These are phyloP conservation scores for Platorchestia sp. DNA, from an alignment of 1,140 invertebrate genomes.

Conservation along the genomic window DNA sequence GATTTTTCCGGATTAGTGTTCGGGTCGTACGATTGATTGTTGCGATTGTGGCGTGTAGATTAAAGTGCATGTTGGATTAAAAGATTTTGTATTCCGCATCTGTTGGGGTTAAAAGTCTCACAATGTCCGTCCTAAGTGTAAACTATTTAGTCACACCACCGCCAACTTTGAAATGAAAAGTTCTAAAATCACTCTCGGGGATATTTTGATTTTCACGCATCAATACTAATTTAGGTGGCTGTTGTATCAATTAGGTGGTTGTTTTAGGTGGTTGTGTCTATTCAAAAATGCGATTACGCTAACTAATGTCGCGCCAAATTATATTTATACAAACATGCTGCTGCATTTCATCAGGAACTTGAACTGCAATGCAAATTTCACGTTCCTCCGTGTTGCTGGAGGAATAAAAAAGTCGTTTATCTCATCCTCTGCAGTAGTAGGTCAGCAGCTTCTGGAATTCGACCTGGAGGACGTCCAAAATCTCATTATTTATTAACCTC, in stretches of 20 bases:
- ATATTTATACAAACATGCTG: not conserved
- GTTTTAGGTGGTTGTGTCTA: no score
- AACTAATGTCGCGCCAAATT: not conserved
- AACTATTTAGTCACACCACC: not conserved
- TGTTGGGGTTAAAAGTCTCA: not conserved
- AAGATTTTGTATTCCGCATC: not conserved
- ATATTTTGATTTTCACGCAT: no score
- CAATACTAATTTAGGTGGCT: no score
- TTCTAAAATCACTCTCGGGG: no score
- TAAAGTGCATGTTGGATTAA: not conserved
- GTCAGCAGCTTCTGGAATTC: not conserved
- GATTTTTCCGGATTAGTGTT: not conserved
- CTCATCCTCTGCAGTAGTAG: not conserved
- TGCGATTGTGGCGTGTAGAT: not conserved
- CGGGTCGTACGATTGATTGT: not conserved
- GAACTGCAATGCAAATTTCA: not conserved
- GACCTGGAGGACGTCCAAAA: not conserved
- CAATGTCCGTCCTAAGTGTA: not conserved
- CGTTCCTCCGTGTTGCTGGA: not conserved
- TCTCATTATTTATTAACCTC: no score
- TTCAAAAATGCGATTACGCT: not conserved
- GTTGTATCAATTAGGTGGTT: not conserved
- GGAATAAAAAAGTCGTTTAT: not conserved
- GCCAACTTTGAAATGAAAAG: not conserved
- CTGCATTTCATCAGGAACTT: not conserved